Evolutionary conservation across 2,113 vertebrate genomes (phyloP).

Genomic region (Tragelaphus strepsiceros): DNA sequence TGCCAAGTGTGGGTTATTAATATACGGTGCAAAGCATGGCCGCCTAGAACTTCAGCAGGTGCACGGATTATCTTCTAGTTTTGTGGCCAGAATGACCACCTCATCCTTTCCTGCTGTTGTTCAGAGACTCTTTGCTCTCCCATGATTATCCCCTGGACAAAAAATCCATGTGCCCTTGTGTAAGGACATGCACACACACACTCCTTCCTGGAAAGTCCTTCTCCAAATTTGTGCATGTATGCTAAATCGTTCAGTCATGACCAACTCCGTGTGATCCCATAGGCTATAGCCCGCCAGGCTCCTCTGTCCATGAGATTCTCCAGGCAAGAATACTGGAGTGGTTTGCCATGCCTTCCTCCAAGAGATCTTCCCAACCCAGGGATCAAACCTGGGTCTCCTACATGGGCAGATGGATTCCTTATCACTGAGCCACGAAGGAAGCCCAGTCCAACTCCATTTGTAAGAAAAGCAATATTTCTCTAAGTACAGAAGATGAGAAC

Average conservation of each 20-base stretch:
- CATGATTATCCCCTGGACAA: neutral
- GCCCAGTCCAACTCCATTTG: neutral
- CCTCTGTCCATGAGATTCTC: neutral
- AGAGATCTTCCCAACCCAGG: neutral
- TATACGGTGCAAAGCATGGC: no score
- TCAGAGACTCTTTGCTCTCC: neutral
- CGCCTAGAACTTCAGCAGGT: neutral
- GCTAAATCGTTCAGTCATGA: neutral
- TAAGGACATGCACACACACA: no score
- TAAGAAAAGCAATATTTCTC: neutral
- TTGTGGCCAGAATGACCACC: neutral
- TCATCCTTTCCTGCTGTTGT: neutral
- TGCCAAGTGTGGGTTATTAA: neutral
- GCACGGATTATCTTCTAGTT: accelerated
- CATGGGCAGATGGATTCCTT: neutral
- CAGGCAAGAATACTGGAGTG: neutral
- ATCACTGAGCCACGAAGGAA: neutral
- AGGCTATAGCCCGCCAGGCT: neutral
- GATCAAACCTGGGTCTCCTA: neutral
- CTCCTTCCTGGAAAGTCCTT: neutral
- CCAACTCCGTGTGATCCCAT: neutral
- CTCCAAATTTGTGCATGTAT: neutral
- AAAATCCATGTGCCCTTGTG: neutral
- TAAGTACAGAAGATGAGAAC: neutral
- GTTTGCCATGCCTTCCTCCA: neutral